Base-by-base conservation (phyloP, 2,113 vertebrate genomes). In the Morone chrysops region DNA sequence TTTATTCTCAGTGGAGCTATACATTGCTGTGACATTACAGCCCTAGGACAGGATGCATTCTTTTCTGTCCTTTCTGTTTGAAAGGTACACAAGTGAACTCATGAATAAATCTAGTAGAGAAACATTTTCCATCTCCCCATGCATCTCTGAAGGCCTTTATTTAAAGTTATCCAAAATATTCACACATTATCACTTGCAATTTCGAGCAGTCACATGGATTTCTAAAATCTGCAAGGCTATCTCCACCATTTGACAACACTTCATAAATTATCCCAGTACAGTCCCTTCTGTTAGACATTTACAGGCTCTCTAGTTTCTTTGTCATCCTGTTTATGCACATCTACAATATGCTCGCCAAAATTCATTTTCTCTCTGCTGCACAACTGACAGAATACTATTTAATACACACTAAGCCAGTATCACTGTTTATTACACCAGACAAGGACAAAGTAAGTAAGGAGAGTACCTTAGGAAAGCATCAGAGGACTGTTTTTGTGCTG, bases 241-340 rank as follows among this genome's bases (percentile, higher is more conserved):
- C 77, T 85, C 63, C 66, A 80, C 45, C 70, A 84, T 48, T 4
- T 74, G 66, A 63, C 74, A 82, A 76, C 85, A 60, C 69, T 85
- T 83, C 56, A 89, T 87, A 91, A 88, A 90, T 86, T 82, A 82
- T 48, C 79, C 62, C n/a, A 59, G 78, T 36, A 10, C 81, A 74
- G 41, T 83, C 84, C 75, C 85, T 86, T 81, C 83, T 78, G 82
- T 83, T 81, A 84, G 83, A 89, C 78, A 79, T 90, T 86, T 81
- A 80, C 63, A 83, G 79, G 53, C 62, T 71, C 78, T 85, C 74
- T 50, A 41, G 71, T 85, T 91, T 87, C 81, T 91, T 83, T 83
- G 81, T 86, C 90, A 78, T 81, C 76, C 71, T 86, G 62, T 83
- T 80, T 87, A 86, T 87, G 87, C 75, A 81, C 70, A 79, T 86